phyloP scores from a whole-genome alignment of 2,113 vertebrate genomes.

The Lophius piscatorius region DNA sequence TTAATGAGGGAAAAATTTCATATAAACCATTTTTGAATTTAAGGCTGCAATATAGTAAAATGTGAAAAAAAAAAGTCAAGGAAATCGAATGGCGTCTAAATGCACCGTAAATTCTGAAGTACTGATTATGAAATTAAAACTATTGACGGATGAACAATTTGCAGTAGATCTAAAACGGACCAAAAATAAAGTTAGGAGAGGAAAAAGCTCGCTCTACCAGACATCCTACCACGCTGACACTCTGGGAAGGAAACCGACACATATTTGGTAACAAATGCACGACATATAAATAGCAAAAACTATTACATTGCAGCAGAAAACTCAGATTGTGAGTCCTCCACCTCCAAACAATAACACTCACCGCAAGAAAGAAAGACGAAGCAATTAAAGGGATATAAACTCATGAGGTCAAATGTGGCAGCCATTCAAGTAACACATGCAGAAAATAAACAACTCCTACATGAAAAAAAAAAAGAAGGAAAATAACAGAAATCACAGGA shows the following conservation, averaged over 20 bases:
- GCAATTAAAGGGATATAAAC: slow-evolving; percentile 75
- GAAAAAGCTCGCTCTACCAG: slow-evolving; percentile 65
- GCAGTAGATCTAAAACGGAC: slow-evolving; percentile 44
- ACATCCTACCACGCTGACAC: slow-evolving; percentile 49
- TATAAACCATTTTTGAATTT: too few species aligned
- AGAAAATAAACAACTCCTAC: slow-evolving; percentile 66
- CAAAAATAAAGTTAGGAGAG: slow-evolving; percentile 35
- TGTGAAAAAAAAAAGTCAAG: too few species aligned
- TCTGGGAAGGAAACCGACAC: slow-evolving; percentile 62
- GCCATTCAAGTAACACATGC: slow-evolving; percentile 96
- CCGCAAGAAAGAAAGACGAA: slow-evolving; percentile 67
- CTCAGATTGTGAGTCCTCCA: slow-evolving; percentile 57
- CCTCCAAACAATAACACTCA: slow-evolving; percentile 58
- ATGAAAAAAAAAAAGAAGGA: slow-evolving; percentile 53
- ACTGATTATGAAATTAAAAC: slow-evolving; percentile 46
- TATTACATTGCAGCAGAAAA: slow-evolving; percentile 56
- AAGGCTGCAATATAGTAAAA: too few species aligned
- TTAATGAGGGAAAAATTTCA: too few species aligned
- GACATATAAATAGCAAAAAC: slow-evolving; percentile 73
- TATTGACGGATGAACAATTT: slow-evolving; percentile 35
- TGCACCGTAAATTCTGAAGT: slow-evolving; percentile 35
- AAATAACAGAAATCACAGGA: slow-evolving; percentile 40
- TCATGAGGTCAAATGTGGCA: slow-evolving; percentile 93
- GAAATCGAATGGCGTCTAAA: too few species aligned
- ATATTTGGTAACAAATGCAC: slow-evolving; percentile 77